Percentiles rank a stretch among this genome's conserved stretches.
Conservation (phyloP, 2,797 vertebrate genomes). For the Myotis myotis region DNA sequence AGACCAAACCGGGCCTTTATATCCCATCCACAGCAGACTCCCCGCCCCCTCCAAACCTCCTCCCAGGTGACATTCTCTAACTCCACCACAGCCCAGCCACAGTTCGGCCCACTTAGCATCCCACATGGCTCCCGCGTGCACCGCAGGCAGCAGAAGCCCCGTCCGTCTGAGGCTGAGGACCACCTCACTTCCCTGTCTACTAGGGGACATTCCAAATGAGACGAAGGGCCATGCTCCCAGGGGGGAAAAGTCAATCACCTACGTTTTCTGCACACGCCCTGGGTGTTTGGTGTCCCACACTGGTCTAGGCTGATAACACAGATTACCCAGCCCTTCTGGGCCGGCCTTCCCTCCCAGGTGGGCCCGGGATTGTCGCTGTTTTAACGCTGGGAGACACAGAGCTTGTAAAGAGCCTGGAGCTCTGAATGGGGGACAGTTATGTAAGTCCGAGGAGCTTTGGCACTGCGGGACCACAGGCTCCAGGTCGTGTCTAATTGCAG, state of each 20-base stretch:
- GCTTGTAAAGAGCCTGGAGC: constrained; percentile 61
- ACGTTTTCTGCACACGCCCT: neutral
- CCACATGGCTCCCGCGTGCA: neutral
- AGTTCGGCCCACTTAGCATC: neutral
- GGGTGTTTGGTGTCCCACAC: constrained; percentile 23
- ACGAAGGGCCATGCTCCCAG: neutral
- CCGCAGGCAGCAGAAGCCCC: neutral
- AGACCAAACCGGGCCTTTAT: neutral
- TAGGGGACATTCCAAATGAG: constrained; percentile 31
- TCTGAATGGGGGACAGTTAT: constrained; percentile 53
- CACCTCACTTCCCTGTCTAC: neutral
- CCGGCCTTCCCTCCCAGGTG: constrained; percentile 57
- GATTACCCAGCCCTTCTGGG: constrained; percentile 35
- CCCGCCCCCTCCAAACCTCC: neutral
- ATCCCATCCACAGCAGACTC: neutral
- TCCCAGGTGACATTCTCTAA: neutral
- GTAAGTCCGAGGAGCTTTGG: constrained; percentile 33
- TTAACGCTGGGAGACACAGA: constrained; percentile 23
- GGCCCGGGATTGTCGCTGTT: constrained; percentile 68
- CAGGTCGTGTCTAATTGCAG: constrained; percentile 79
- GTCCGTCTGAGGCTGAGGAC: neutral
- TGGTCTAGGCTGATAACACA: constrained; percentile 57
- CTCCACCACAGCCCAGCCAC: neutral
- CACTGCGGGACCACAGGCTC: constrained; percentile 20
- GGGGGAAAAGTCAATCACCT: constrained; percentile 58